phyloP scores from a whole-genome alignment of 2,888 invertebrate genomes.

The Steinernema scapterisci region DNA sequence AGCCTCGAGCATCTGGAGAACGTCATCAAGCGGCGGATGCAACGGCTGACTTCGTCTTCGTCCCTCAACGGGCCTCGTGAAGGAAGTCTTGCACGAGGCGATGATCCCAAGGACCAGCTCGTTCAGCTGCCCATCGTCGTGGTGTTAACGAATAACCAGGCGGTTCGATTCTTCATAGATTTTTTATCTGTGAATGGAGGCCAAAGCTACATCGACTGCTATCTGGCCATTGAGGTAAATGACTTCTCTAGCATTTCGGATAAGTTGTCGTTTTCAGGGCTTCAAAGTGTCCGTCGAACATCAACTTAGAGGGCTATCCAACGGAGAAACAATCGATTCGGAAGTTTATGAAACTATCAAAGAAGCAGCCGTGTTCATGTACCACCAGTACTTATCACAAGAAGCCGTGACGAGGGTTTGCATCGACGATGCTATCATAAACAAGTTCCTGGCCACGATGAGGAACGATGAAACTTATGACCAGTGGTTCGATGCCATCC shows the following conservation, averaged over 20 bases:
- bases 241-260: not conserved
- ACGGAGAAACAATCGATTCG: conserved; percentile 64
- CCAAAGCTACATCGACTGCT: conserved; percentile 79
- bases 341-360: conserved; percentile 70
- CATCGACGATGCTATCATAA: conserved; percentile 74
- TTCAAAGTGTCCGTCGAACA: conserved; percentile 75
- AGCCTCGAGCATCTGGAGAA: conserved; percentile 78
- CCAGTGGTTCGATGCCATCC: conserved; percentile 83
- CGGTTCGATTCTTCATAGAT: conserved; percentile 79
- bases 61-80: not conserved
- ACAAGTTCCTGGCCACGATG: conserved; percentile 74
- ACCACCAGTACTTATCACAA: conserved; percentile 79
- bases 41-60: conserved; percentile 21
- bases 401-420: conserved; percentile 73
- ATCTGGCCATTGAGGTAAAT: conserved; percentile 78
- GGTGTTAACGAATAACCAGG: conserved; percentile 79
- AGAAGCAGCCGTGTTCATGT: conserved; percentile 78
- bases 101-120: conserved; percentile 36
- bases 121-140: conserved; percentile 75
- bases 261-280: conserved; percentile 46
- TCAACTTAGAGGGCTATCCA: conserved; percentile 71
- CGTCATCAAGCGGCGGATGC: conserved; percentile 71
- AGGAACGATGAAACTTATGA: conserved; percentile 75
- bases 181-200: conserved; percentile 77
- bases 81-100: conserved; percentile 28